A percentile compares a stretch with the other conserved stretches of the same genome.
Conservation (phyloP, 2,888 invertebrate species). For the Idaea dimidiata region DNA sequence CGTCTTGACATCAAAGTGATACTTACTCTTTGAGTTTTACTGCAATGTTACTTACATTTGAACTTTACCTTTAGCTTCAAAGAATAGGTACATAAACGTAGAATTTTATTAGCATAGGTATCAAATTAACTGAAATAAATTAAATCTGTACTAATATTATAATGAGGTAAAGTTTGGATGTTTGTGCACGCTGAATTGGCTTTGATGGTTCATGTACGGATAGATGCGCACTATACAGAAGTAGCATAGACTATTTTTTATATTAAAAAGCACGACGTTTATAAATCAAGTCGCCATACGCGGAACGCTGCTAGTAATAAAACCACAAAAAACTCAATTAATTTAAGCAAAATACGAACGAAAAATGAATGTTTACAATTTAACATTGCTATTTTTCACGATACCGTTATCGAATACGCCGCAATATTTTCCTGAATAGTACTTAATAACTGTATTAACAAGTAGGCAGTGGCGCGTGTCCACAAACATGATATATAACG, state of each 20-base stretch:
- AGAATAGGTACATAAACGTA: background rate
- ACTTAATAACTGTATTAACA: conserved; percentile 59
- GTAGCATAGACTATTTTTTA: background rate
- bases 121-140: background rate
- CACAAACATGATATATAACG: conserved; percentile 73
- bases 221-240: too few species aligned
- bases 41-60: background rate
- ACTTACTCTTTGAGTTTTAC: background rate
- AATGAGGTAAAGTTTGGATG: too few species aligned
- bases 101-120: background rate
- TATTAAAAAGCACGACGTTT: background rate
- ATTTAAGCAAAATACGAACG: background rate
- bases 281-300: background rate
- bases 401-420: conserved; percentile 44
- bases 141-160: too few species aligned
- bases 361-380: conserved; percentile 2
- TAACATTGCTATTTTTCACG: conserved; percentile 9
- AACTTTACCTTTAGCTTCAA: background rate
- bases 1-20: background rate
- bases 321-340: background rate
- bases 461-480: conserved; percentile 55
- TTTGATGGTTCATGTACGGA: too few species aligned
- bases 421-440: conserved; percentile 45
- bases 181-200: too few species aligned
- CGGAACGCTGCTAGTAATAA: background rate